A percentile compares a stretch with the other conserved stretches of the same genome.
Evolutionary conservation across 2,113 vertebrate genomes (phyloP).

Genomic region (Xiphorhynchus elegans): DNA sequence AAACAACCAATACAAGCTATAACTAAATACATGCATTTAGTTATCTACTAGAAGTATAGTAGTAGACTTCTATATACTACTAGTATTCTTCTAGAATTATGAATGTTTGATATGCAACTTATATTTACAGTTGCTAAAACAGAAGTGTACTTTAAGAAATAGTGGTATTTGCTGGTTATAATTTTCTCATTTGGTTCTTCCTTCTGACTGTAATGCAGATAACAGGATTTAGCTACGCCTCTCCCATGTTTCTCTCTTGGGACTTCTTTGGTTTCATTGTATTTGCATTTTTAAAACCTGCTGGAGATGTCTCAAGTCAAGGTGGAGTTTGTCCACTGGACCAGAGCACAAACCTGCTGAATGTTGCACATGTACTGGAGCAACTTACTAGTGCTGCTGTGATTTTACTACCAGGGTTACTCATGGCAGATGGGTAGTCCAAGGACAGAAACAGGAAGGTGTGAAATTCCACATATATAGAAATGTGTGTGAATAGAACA

Average conservation of each 20-base stretch:
- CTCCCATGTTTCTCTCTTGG: accelerated
- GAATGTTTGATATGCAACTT: not conserved
- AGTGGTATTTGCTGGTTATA: not conserved
- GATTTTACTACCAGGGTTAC: not conserved
- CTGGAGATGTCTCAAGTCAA: accelerated
- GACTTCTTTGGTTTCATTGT: not conserved
- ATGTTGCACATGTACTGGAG: not conserved
- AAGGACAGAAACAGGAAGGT: not conserved
- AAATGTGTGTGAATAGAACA: too few species aligned
- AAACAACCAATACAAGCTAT: not conserved
- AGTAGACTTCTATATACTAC: not conserved
- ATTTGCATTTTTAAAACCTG: not conserved
- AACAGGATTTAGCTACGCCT: not conserved
- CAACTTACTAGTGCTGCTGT: not conserved
- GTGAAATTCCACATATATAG: not conserved
- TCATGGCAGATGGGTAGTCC: not conserved
- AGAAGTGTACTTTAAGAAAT: not conserved
- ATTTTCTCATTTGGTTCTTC: not conserved
- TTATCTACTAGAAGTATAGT: not conserved
- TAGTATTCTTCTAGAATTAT: not conserved
- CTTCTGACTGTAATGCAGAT: not conserved
- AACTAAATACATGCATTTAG: not conserved
- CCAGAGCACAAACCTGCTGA: not conserved
- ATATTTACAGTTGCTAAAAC: not conserved
- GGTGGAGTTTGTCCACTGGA: not conserved